Conservation (phyloP, 1,140 invertebrate species). For the Helicorthomorpha holstii region DNA sequence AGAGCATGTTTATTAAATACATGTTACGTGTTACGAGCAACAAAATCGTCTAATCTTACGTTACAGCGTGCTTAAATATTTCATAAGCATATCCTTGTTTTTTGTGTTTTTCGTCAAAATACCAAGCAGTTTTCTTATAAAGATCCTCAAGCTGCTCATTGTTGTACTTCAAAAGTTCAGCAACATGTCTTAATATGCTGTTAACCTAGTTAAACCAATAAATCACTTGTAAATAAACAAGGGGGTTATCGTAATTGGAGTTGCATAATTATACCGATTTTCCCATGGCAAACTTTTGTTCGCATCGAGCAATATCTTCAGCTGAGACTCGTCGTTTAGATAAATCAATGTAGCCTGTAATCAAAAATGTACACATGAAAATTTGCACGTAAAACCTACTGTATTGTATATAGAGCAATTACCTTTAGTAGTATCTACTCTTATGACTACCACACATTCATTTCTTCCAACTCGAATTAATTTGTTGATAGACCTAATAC, state of each 20-base stretch:
- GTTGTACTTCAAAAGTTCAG: constrained; percentile 77
- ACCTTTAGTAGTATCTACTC: constrained; percentile 99
- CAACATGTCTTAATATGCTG: constrained; percentile 92
- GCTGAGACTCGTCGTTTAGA: constrained; percentile 95
- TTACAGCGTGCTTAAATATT: constrained; percentile 94
- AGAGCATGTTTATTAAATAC: constrained; percentile 7
- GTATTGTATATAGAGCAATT: constrained; percentile 9
- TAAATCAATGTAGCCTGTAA: constrained; percentile 91
- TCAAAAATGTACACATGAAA: constrained; percentile 1
- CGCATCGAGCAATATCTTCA: constrained; percentile 96
- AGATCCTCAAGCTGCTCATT: constrained; percentile 88
- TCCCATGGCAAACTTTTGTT: constrained; percentile 94
- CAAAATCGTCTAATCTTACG: constrained; percentile 52
- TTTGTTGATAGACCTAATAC: constrained; percentile 99
- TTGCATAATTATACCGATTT: constrained; percentile 73
- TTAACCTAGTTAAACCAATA: constrained; percentile 34
- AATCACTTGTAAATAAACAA: too few species aligned
- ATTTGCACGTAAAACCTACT: not conserved
- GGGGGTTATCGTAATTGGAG: too few species aligned
- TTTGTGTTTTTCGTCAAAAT: constrained; percentile 95
- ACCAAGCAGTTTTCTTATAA: constrained; percentile 96
- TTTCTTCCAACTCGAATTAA: constrained; percentile 95
- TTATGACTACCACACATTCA: constrained; percentile 97
- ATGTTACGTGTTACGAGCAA: not conserved
- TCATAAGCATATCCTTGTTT: constrained; percentile 92